Percentiles rank a stretch among this genome's conserved stretches.
Evolutionary conservation across 2,888 invertebrate species (phyloP).

Genomic region (Bimastos eiseni): DNA sequence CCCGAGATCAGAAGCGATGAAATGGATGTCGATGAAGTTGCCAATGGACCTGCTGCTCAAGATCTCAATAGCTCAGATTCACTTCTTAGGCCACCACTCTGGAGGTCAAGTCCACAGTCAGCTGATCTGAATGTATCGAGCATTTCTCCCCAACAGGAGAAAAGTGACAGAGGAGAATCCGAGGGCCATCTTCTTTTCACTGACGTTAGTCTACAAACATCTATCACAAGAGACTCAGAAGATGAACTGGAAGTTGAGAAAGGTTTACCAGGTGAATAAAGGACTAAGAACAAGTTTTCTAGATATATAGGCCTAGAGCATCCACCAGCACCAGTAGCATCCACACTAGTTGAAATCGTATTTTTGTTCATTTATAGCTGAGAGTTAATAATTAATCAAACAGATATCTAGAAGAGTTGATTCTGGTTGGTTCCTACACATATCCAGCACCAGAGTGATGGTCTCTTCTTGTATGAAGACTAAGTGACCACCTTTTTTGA

Average conservation of each 20-base stretch:
- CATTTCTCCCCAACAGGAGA: background rate
- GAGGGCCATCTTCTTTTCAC: background rate
- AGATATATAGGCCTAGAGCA: background rate
- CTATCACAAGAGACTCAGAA: background rate
- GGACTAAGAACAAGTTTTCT: background rate
- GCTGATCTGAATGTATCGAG: background rate
- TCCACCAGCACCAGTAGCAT: too few species aligned
- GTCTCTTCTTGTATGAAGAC: too few species aligned
- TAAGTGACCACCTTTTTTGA: too few species aligned
- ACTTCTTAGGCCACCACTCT: slow-evolving; percentile 1
- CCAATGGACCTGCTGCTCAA: background rate
- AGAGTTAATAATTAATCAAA: background rate
- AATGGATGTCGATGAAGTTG: slow-evolving; percentile 16
- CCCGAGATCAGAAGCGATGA: background rate
- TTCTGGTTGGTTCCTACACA: background rate
- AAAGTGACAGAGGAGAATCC: background rate
- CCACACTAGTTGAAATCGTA: background rate
- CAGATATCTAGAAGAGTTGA: background rate
- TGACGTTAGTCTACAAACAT: background rate
- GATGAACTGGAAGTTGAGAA: background rate
- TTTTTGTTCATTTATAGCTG: background rate
- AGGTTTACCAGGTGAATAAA: background rate
- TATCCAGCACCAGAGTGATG: too few species aligned
- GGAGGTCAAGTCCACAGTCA: background rate
- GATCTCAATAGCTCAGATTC: background rate